These are phyloP conservation scores for Lacerta viridis DNA, from an alignment of 2,797 vertebrate species.

Conservation along the genomic window DNA sequence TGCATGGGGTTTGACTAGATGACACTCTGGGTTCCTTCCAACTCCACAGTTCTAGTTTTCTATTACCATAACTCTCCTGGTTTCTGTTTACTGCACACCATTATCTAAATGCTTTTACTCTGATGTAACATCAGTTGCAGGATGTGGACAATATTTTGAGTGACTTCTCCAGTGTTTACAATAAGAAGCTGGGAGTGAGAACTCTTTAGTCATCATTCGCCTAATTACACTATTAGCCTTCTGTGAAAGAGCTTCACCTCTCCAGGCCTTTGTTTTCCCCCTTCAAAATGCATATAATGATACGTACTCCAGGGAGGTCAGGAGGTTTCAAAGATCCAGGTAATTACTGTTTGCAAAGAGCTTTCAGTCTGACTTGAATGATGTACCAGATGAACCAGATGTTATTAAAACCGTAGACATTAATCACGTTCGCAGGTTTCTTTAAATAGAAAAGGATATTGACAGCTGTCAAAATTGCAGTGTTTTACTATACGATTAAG, in stretches of 20 bases:
- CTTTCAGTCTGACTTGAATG: conserved; percentile 19
- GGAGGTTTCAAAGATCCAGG: conserved; percentile 6
- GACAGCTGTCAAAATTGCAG: not conserved
- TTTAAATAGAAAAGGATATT: conserved; percentile 4
- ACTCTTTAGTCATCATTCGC: conserved; percentile 1
- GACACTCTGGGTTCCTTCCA: too few species aligned
- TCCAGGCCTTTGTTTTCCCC: conserved; percentile 9
- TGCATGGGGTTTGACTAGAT: too few species aligned
- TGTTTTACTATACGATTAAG: not conserved
- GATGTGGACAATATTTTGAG: not conserved
- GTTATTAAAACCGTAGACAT: conserved; percentile 52
- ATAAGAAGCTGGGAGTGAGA: not conserved
- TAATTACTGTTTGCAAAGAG: conserved; percentile 41
- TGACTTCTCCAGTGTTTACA: not conserved
- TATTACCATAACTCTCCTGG: not conserved
- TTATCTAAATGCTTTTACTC: not conserved
- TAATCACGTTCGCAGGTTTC: not conserved
- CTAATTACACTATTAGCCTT: not conserved
- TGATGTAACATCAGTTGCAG: not conserved
- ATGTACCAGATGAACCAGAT: conserved; percentile 41
- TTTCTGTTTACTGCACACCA: not conserved
- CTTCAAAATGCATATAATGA: not conserved
- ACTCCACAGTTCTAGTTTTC: too few species aligned
- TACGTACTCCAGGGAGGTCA: not conserved
- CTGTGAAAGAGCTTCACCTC: conserved; percentile 6